phyloP scores from a whole-genome alignment of 1,140 invertebrate species.

The Drosophila leontia region DNA sequence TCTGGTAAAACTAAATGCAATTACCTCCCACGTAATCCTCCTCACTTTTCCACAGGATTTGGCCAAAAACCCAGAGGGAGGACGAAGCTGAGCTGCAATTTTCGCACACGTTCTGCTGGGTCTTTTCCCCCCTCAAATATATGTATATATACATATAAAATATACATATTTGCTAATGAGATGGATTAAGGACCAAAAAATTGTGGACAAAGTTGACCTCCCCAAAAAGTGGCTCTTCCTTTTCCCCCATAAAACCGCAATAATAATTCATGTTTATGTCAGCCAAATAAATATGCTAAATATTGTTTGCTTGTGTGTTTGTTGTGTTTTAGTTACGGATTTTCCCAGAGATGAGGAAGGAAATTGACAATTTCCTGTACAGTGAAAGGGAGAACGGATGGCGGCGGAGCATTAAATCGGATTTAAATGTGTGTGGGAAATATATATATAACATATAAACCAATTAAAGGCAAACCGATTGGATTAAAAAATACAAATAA shows the following conservation, averaged over 20 bases:
- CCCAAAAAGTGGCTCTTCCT: not conserved
- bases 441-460: constrained; percentile 13
- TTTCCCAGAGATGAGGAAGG: constrained; percentile 35
- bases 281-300: constrained; percentile 55
- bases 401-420: constrained; percentile 19
- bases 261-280: constrained; percentile 56
- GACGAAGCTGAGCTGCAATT: constrained; percentile 30
- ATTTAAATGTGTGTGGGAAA: constrained; percentile 29
- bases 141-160: not conserved
- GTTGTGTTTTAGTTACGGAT: constrained; percentile 42
- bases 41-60: constrained; percentile 24
- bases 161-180: constrained; percentile 63
- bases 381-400: not conserved
- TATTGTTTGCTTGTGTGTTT: constrained; percentile 44
- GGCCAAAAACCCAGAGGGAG: not conserved
- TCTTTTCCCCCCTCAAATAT: not conserved
- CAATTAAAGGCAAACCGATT: constrained; percentile 30
- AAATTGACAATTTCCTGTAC: constrained; percentile 45
- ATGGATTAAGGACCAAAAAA: constrained; percentile 54
- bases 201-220: constrained; percentile 41
- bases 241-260: constrained; percentile 11
- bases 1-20: constrained; percentile 44
- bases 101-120: constrained; percentile 24
- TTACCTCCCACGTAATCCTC: constrained; percentile 38
- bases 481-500: constrained; percentile 7